A percentile compares a stretch with the other conserved stretches of the same genome.
These are phyloP conservation scores for Operophtera brumata DNA, from an alignment of 2,888 invertebrate species.

Conservation along the genomic window DNA sequence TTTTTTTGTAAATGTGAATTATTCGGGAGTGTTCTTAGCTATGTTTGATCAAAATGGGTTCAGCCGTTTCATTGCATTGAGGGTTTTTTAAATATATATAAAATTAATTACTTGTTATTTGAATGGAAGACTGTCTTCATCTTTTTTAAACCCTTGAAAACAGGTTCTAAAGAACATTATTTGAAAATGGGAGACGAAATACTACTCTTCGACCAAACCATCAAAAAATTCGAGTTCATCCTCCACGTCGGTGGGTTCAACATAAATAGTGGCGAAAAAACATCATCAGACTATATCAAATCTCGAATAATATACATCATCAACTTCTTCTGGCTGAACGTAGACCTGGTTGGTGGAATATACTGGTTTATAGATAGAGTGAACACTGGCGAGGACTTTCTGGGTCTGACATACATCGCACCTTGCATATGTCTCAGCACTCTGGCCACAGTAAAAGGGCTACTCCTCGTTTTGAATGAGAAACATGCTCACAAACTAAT, in stretches of 20 bases:
- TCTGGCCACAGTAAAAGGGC: constrained; percentile 38
- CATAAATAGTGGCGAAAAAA: constrained; percentile 35
- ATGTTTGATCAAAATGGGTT: too few relatives aligned
- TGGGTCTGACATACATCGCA: constrained; percentile 43
- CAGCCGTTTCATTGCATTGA: too few relatives aligned
- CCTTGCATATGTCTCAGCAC: constrained; percentile 47
- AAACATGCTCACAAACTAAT: constrained; percentile 37
- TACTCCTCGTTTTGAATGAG: constrained; percentile 38
- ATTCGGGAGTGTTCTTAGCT: too few relatives aligned
- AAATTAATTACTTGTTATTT: too few relatives aligned
- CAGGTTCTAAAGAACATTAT: too few relatives aligned
- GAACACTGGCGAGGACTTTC: constrained; percentile 40
- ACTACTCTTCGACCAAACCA: constrained; percentile 38
- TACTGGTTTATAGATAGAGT: constrained; percentile 45
- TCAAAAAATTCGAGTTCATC: constrained; percentile 41
- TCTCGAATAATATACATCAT: constrained; percentile 39
- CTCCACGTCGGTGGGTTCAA: constrained; percentile 42
- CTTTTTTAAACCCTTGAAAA: too few relatives aligned
- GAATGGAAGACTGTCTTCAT: too few relatives aligned
- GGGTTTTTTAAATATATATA: too few relatives aligned
- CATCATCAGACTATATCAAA: constrained; percentile 23
- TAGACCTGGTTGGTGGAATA: constrained; percentile 42
- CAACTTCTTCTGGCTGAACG: constrained; percentile 47
- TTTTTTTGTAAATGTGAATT: too few relatives aligned
- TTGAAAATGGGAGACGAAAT: background rate